Evolutionary conservation across 2,888 invertebrate genomes (phyloP).

Genomic region (Drosophila dives): DNA sequence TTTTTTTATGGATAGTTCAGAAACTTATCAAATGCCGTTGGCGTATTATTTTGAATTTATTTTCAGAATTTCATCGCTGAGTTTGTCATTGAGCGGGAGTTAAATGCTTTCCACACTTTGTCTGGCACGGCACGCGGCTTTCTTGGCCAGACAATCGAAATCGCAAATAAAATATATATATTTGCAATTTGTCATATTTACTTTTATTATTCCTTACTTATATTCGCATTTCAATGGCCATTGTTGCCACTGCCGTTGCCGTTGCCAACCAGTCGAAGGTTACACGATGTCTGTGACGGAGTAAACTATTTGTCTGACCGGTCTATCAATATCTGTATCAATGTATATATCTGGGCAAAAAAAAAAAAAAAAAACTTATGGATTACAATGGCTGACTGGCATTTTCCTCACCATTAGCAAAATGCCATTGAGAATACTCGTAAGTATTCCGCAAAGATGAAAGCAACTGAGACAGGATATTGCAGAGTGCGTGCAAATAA

Average conservation of each 20-base stretch:
- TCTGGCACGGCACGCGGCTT: conserved; percentile 18
- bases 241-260: conserved; percentile 1
- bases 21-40: conserved; percentile 32
- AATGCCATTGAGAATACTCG: conserved; percentile 36
- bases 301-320: conserved; percentile 56
- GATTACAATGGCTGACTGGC: conserved; percentile 37
- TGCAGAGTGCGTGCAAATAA: conserved; percentile 47
- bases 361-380: conserved; percentile 13
- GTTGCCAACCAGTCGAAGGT: conserved; percentile 67
- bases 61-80: conserved; percentile 4
- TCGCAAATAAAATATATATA: conserved; percentile 55
- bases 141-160: conserved; percentile 63
- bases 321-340: conserved; percentile 20
- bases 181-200: conserved; percentile 73
- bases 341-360: conserved; percentile 16
- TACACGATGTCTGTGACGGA: conserved; percentile 53
- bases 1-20: too few species aligned
- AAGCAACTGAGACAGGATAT: conserved; percentile 53
- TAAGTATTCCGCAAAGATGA: conserved; percentile 36
- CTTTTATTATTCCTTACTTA: conserved; percentile 53
- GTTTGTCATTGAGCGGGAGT: conserved; percentile 40
- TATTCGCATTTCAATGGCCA: conserved; percentile 20
- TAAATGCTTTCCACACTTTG: neutral
- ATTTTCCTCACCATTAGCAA: conserved; percentile 59
- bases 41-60: conserved; percentile 24